These are phyloP conservation scores for sheep (Ovis aries) DNA, from an alignment of 2,113 vertebrate genomes.

Conservation along the genomic window ARS-UI_Ramb_v3.0 NC_056055.1:12855501-12856000, in stretches of 20 bases:
- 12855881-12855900: neutral
- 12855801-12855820: neutral
- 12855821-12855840: neutral
- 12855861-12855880: neutral
- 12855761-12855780: neutral
- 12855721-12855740: neutral
- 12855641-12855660: neutral
- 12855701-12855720: neutral
- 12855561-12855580: constrained; percentile 14
- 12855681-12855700: neutral
- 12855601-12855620: neutral
- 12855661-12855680: neutral
- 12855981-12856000: constrained; percentile 21
- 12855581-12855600: neutral
- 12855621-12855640: neutral
- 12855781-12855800: neutral
- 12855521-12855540: neutral
- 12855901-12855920: neutral
- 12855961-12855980: neutral
- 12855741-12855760: neutral
- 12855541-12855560: neutral
- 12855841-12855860: neutral
- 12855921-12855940: neutral
- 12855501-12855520: neutral
- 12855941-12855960: neutral